Percentiles rank a stretch among this genome's conserved stretches.
Conservation (phyloP, 2,888 invertebrate genomes). For the Fabriciana adippe region DNA sequence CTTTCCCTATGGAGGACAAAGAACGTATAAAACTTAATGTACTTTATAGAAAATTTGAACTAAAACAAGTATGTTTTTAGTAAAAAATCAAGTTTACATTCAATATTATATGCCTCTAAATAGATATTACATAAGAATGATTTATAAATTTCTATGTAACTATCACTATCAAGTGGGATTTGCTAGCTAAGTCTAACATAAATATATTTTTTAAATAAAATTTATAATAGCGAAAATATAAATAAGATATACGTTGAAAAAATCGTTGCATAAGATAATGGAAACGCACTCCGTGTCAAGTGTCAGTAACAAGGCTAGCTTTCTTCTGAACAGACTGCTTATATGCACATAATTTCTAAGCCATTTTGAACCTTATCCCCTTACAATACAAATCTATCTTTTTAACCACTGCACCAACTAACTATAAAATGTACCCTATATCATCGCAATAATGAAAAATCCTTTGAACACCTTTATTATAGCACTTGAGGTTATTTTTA, state of each 20-base stretch:
- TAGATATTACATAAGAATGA: too few species aligned
- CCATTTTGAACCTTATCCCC: slow-evolving; percentile 32
- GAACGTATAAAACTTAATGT: too few species aligned
- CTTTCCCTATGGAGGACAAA: too few species aligned
- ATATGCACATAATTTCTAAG: slow-evolving; percentile 41
- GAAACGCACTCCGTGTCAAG: slow-evolving; percentile 64
- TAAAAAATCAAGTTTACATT: too few species aligned
- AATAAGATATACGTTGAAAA: slow-evolving; percentile 9
- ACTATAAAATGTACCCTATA: slow-evolving; percentile 29
- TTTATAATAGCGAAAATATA: not conserved
- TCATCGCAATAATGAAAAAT: slow-evolving; percentile 21
- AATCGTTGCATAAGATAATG: slow-evolving; percentile 53
- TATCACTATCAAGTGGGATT: too few species aligned
- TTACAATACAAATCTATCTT: slow-evolving; percentile 28
- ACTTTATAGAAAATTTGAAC: too few species aligned
- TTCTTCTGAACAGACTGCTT: slow-evolving; percentile 69
- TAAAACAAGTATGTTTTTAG: too few species aligned
- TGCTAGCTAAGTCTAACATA: too few species aligned
- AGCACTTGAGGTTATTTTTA: slow-evolving; percentile 20
- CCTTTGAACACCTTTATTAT: slow-evolving; percentile 21
- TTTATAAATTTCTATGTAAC: too few species aligned
- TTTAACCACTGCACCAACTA: not conserved
- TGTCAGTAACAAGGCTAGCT: slow-evolving; percentile 74
- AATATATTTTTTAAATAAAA: too few species aligned
- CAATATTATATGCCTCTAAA: too few species aligned